Evolutionary conservation across 92 coral and sea anemone species (phyloP), one percentile per base, ranked within the genome.

Genomic region (Porites divaricata): DNA sequence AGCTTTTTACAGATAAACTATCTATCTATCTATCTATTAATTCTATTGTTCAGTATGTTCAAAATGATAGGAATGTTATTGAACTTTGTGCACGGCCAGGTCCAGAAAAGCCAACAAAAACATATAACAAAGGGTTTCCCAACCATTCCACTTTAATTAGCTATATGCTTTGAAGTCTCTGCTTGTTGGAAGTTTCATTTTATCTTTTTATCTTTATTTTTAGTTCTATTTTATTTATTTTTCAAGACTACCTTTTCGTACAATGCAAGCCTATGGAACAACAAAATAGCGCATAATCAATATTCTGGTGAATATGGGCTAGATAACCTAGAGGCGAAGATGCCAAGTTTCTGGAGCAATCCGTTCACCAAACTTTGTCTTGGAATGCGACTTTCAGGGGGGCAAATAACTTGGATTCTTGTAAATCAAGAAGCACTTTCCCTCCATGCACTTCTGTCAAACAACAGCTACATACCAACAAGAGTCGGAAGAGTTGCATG

Each of bases 291-390:
- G 5, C 26, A 48, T 15, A 17, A 4, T 67, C 51, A 66, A 52
- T 0, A 17, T 1, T 66, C 65, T 24, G 83, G 83, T 8, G 14
- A 22, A 17, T 50, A 25, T 2, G 83, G 83, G 0, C 9, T 79
- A 50, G 83, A 79, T 35, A 63, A 6, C 48, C 51, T 77, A 4
- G 89, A 85, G 26, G n/a, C 81, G 35, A 85, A 85, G 78, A 67
- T 85, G 89, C 83, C 83, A 4, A 76, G 83, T 45, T 85, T 23
- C 28, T 85, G 89, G 85, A 77, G 76, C 11, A 85, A 50, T 14
- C 77, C 84, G 14, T 85, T 85, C 41, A 67, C 84, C 23, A 77
- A 85, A 48, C 35, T 85, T 17, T 85, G 89, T 48, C 85, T 85
- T 67, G 89, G 89, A 9, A 85, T 85, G 89, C 61, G 52, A 21